These are phyloP conservation scores for Diachasma alloeum DNA, from an alignment of 1,140 invertebrate species.

Conservation along the genomic window DNA sequence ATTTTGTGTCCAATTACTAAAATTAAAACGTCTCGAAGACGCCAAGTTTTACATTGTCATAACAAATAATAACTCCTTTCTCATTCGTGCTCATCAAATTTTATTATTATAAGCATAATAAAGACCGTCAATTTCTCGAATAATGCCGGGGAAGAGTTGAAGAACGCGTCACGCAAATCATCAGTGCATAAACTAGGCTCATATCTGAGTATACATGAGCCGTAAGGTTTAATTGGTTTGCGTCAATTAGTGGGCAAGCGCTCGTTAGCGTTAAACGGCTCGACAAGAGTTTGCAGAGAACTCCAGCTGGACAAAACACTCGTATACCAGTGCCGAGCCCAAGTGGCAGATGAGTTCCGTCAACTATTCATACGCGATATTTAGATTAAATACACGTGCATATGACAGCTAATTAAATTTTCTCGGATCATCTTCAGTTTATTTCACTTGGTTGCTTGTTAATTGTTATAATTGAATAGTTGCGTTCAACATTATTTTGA, in stretches of 20 bases:
- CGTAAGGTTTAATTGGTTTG: slow-evolving; percentile 40
- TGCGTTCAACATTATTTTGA: no score
- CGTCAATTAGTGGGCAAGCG: slow-evolving; percentile 45
- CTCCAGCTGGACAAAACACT: slow-evolving; percentile 14
- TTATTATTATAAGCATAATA: neutral
- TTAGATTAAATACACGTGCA: neutral
- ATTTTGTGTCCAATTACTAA: no score
- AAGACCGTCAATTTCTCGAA: neutral
- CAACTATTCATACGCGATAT: neutral
- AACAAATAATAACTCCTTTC: neutral
- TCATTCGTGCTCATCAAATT: no score
- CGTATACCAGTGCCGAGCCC: neutral
- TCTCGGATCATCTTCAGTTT: neutral
- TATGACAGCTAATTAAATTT: slow-evolving; percentile 1
- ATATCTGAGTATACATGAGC: neutral
- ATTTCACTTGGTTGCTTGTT: no score
- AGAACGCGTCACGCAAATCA: slow-evolving; percentile 29
- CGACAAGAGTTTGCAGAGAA: neutral
- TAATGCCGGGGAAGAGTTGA: neutral
- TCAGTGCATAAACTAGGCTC: slow-evolving; percentile 14
- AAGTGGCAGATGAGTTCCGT: neutral
- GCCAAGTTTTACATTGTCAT: neutral
- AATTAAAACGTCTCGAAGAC: no score
- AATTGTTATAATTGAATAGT: no score
- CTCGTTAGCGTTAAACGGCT: slow-evolving; percentile 48